Percentiles rank a stretch among this genome's conserved stretches.
Evolutionary conservation across 2,888 invertebrate species (phyloP).

Genomic region (Thalpophila matura): DNA sequence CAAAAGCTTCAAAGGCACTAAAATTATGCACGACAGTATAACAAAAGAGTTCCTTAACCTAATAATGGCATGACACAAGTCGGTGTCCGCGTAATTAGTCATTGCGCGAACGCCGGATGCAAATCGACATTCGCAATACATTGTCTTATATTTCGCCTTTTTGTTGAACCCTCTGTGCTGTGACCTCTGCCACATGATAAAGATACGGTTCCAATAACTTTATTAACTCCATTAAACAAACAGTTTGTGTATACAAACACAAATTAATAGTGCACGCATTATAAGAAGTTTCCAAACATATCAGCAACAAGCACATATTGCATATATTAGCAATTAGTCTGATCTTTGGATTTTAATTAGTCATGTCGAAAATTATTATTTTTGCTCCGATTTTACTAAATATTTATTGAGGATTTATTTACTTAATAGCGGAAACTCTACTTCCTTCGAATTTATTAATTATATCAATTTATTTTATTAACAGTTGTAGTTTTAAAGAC

Average conservation of each 20-base stretch:
- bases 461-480: neutral
- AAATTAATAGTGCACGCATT: no score
- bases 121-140: constrained; percentile 15
- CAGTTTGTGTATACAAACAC: no score
- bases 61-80: constrained; percentile 14
- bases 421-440: constrained; percentile 3
- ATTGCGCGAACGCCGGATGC: constrained; percentile 27
- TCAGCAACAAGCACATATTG: no score
- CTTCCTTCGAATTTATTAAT: neutral
- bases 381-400: neutral
- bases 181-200: neutral
- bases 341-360: neutral
- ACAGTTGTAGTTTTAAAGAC: neutral
- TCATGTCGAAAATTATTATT: neutral
- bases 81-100: constrained; percentile 36
- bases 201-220: neutral
- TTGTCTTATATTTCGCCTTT: constrained; percentile 9
- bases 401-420: constrained; percentile 21
- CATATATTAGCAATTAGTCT: neutral
- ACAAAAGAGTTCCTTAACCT: constrained; percentile 16
- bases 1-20: neutral
- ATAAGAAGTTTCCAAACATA: no score
- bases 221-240: no score
- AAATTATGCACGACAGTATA: neutral
- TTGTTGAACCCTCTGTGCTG: constrained; percentile 4